Conservation (phyloP, 2,113 vertebrate genomes). For the Baryphthengus martii region DNA sequence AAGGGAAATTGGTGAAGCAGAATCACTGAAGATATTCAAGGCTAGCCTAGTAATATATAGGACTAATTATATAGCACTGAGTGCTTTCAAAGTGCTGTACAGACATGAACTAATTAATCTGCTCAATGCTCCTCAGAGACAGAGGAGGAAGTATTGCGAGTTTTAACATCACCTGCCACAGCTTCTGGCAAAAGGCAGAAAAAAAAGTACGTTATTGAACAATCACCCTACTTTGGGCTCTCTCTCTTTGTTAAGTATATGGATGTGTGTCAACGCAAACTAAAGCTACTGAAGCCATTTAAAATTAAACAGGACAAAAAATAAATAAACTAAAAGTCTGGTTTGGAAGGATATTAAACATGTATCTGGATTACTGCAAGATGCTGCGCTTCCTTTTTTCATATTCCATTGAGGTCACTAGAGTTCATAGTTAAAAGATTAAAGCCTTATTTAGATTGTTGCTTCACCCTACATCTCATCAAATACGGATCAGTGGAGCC, state of each 20-base stretch:
- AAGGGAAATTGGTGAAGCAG: constrained; percentile 3
- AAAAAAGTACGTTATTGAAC: neutral
- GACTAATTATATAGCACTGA: constrained; percentile 15
- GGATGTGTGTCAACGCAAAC: neutral
- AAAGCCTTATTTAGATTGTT: neutral
- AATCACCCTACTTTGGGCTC: neutral
- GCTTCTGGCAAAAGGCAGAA: neutral
- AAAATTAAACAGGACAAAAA: neutral
- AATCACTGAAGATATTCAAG: constrained; percentile 31
- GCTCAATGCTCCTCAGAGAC: neutral
- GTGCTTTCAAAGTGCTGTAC: constrained; percentile 23
- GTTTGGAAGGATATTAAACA: neutral
- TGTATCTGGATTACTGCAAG: neutral
- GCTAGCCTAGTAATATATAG: neutral
- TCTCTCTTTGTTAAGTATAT: neutral
- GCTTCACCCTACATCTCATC: neutral
- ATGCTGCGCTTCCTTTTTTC: neutral
- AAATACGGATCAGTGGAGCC: neutral
- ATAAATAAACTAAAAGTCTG: neutral
- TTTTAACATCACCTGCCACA: neutral
- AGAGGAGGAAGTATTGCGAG: neutral
- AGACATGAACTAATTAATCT: constrained; percentile 46
- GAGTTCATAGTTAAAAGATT: neutral
- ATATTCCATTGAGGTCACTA: neutral
- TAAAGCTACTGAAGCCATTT: neutral